Evolutionary conservation across 2,888 invertebrate genomes (phyloP), one percentile per base, ranked within the genome.

Genomic region (Desoria tigrina): DNA sequence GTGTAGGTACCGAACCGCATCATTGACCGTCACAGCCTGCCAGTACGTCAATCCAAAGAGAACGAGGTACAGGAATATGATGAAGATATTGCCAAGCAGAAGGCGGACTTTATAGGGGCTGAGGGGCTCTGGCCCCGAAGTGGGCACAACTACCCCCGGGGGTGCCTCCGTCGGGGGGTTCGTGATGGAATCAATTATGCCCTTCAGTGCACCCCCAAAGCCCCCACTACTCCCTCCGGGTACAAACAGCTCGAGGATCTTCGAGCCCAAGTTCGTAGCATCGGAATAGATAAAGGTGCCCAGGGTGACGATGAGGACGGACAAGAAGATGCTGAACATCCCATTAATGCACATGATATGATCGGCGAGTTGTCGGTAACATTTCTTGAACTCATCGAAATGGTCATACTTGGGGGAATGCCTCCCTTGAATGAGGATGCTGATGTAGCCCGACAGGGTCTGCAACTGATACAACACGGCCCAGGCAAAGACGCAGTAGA

Each of bases 21-120:
- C 60, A 26, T 60, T 60, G 26, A 32, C 32, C 27, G n/a, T 50
- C 6, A 60, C 32, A 1, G 60, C 60, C 21, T 60, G 60, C 49
- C 50, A 60, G 9, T 27, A 18, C n/a, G 50, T 50, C 7, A 49
- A 49, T 1, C 60, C 60, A 26, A 55, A 32, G 11, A 73, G 26
- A 3, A n/a, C 32, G 9, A 61, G 58, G 11, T 68, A 56, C 2
- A 68, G 14, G 3, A 67, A 0, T 23, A 68, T 39, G n/a, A 68
- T 65, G 14, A 61, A 39, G n/a, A 67, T 18, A 21, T 67, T 65
- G 7, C 64, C 71, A 21, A 73, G 53, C 1, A 73, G 14, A 37
- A 59, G 26, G 24, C 73, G 51, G 3, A 72, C 56, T 3, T 45
- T 23, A 1, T 45, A 56, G 16, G 73, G 65, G 0, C 39, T 61